Conservation (phyloP, 2,113 vertebrate genomes). For the Tetrao urogallus region DNA sequence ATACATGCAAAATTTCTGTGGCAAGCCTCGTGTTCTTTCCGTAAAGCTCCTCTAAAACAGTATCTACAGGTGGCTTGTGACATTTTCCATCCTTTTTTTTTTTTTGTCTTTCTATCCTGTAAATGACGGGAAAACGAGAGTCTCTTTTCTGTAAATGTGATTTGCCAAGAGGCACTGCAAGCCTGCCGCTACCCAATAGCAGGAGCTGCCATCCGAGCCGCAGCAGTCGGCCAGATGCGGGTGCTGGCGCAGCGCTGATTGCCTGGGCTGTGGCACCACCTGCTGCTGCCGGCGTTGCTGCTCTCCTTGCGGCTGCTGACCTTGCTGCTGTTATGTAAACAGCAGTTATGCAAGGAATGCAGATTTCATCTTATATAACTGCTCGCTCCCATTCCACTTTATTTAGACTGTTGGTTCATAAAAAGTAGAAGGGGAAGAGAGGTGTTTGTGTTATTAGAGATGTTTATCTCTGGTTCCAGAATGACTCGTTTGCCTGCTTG, state of each 20-base stretch:
- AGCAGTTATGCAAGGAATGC: constrained; percentile 37
- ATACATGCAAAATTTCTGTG: accelerated
- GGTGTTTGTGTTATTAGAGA: accelerated
- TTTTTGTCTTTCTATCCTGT: background rate
- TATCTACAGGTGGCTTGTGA: background rate
- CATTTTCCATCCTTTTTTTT: background rate
- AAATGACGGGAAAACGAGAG: background rate
- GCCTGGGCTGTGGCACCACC: background rate
- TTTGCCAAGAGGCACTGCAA: background rate
- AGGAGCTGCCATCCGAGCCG: too few species aligned
- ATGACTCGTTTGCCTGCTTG: background rate
- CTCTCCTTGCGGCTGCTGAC: background rate
- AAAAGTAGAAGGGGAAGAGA: background rate
- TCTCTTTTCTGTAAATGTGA: accelerated
- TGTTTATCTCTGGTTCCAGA: accelerated
- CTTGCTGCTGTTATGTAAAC: background rate
- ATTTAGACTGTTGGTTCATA: background rate
- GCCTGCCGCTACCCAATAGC: accelerated
- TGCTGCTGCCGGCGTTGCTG: background rate
- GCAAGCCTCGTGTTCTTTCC: background rate
- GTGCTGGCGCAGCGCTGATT: background rate
- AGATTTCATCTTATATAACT: constrained; percentile 47
- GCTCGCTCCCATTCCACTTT: background rate
- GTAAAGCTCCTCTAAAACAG: background rate
- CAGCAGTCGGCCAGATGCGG: background rate